phyloP scores from a whole-genome alignment of 2,888 invertebrate species.

The Eupithecia subumbrata region DNA sequence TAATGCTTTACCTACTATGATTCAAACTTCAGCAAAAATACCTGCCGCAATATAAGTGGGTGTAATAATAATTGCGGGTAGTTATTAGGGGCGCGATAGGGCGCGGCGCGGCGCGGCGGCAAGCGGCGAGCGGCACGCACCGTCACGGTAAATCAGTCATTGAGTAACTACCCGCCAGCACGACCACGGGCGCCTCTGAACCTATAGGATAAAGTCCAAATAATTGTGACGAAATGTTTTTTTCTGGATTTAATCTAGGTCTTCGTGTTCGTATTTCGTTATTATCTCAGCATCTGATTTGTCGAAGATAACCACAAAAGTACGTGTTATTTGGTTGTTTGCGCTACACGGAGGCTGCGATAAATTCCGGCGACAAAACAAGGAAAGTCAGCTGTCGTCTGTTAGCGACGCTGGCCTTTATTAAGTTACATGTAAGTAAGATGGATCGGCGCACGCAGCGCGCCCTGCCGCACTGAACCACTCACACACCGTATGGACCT shows the following conservation, averaged over 20 bases:
- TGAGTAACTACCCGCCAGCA: background rate
- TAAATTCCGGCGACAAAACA: constrained; percentile 26
- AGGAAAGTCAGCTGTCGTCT: constrained; percentile 33
- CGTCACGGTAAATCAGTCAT: background rate
- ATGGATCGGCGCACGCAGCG: constrained; percentile 33
- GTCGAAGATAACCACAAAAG: background rate
- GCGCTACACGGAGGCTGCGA: background rate
- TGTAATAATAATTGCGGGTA: background rate
- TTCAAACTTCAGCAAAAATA: background rate
- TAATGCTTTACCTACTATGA: background rate
- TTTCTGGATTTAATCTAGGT: background rate
- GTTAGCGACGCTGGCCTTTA: constrained; percentile 38
- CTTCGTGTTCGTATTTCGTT: background rate
- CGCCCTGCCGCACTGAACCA: background rate
- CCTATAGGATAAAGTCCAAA: background rate
- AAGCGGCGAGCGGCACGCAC: background rate
- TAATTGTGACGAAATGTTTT: too few species aligned
- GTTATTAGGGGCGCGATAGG: background rate
- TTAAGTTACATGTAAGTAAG: constrained; percentile 44
- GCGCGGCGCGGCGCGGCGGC: background rate
- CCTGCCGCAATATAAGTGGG: background rate
- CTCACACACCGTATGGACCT: background rate
- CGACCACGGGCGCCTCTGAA: background rate
- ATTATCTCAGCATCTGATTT: background rate
- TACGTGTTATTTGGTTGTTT: background rate